phyloP scores from a whole-genome alignment of 2,113 vertebrate species.

The Ciconia maguari region DNA sequence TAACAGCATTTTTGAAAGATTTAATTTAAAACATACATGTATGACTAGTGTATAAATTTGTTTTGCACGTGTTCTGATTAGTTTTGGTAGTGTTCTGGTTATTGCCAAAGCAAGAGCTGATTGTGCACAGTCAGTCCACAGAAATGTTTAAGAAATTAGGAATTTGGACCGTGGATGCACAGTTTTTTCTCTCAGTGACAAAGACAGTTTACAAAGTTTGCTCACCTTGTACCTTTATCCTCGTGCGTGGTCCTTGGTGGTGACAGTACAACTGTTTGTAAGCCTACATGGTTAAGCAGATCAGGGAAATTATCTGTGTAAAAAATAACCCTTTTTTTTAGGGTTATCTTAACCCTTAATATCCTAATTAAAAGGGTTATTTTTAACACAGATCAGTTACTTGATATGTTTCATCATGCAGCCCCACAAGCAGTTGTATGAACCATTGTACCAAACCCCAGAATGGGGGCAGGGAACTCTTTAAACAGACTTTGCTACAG shows the following conservation, averaged over 20 bases:
- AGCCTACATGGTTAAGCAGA: background rate
- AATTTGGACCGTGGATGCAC: background rate
- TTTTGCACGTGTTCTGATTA: background rate
- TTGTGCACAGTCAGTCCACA: background rate
- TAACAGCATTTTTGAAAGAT: background rate
- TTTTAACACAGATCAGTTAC: background rate
- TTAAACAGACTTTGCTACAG: background rate
- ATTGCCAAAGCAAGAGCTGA: background rate
- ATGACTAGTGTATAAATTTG: background rate
- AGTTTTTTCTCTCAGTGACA: background rate
- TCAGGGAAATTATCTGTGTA: background rate
- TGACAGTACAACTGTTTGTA: background rate
- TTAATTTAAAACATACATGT: background rate
- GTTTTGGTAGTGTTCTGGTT: background rate
- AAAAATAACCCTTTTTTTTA: background rate
- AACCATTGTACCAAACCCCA: background rate
- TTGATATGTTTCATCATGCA: background rate
- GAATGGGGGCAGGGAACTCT: background rate
- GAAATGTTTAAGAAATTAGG: background rate
- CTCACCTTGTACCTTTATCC: background rate
- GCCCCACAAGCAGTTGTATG: background rate
- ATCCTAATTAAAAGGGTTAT: background rate
- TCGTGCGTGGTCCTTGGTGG: background rate
- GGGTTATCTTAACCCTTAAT: background rate
- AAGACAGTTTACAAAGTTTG: background rate